Base-by-base conservation (phyloP, 2,113 vertebrate species). In the Sapajus apella region DNA sequence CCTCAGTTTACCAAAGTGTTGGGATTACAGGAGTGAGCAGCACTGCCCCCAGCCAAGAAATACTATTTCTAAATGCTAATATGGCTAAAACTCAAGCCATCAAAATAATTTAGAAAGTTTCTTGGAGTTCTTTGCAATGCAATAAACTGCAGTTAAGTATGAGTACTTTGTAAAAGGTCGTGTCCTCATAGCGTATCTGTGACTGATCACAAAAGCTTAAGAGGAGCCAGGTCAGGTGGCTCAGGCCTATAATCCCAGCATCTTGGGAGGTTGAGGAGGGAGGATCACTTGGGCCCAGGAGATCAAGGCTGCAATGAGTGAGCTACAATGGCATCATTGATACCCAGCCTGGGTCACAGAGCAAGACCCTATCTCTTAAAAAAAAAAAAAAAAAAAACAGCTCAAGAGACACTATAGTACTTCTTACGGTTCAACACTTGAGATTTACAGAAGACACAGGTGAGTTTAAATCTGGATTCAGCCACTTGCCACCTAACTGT, bases 381-480 rank as follows among this genome's bases (percentile, higher is more conserved):
- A 30, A 52, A 52, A 52, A 17, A 52, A 52, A 16, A 52, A 52
- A 13, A 64, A 30, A 30, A 30, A 64, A 13, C 27, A 76, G 56
- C 58, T 95, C 45, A 50, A 72, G 50, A 35, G 32, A 12, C 37
- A 56, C 47, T 66, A 47, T 45, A 88, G 32, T 68, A 37, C 45
- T 76, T 50, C 58, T 92, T 18, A 90, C 21, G 56, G 4, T 35
- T 68, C 20, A 25, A 92, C 68, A 88, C 35, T 72, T 16, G n/a
- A 37, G 32, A 81, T 47, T 81, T 25, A 86, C 64, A 87, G 52
- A 94, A 43, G 56, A 86, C 14, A 86, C 23, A 81, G 20, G 35
- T 85, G n/a, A 93, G 35, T n/a, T 93, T 27, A 90, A 90, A 85
- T 12, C n/a, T 86, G 40, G 47, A 23, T 40, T 76, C 90, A 96